Percentiles rank a stretch among this genome's conserved stretches.
Evolutionary conservation across 2,797 vertebrate genomes (phyloP).

Genomic region (Gorsachius magnificus): DNA sequence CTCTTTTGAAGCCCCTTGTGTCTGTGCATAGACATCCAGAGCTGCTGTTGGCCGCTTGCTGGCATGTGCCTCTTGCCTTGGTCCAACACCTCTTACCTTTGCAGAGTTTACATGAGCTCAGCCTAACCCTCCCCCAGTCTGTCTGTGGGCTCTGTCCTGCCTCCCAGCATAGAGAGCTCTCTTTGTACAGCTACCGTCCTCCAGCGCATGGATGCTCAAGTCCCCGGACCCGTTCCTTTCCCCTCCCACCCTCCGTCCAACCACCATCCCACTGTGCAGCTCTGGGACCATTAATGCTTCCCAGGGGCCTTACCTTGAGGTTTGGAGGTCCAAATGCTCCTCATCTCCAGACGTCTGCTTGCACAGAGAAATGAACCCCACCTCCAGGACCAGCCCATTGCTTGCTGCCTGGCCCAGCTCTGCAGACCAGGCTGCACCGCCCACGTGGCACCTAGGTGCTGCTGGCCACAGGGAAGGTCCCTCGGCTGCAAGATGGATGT

Average conservation of each 20-base stretch:
- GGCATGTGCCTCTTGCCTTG: background rate
- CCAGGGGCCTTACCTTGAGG: background rate
- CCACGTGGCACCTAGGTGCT: rapidly evolving
- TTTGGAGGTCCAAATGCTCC: background rate
- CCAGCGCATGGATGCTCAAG: background rate
- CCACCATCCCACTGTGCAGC: background rate
- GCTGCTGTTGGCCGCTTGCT: background rate
- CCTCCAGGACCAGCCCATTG: background rate
- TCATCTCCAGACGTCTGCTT: background rate
- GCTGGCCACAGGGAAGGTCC: background rate
- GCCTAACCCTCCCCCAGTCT: background rate
- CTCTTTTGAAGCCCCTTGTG: background rate
- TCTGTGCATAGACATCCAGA: rapidly evolving
- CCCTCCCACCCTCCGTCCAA: background rate
- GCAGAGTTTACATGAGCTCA: background rate
- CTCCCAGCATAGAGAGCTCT: background rate
- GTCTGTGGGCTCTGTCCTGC: background rate
- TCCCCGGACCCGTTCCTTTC: background rate
- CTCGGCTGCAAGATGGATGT: background rate
- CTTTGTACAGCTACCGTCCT: background rate
- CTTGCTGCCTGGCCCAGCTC: background rate
- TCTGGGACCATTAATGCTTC: background rate
- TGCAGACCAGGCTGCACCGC: background rate
- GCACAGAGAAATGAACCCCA: background rate
- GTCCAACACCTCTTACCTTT: background rate